Percentiles rank a stretch among this genome's conserved stretches.
These are phyloP conservation scores for Onychomys arenicola DNA, from an alignment of 2,797 vertebrate species.

Conservation along the genomic window DNA sequence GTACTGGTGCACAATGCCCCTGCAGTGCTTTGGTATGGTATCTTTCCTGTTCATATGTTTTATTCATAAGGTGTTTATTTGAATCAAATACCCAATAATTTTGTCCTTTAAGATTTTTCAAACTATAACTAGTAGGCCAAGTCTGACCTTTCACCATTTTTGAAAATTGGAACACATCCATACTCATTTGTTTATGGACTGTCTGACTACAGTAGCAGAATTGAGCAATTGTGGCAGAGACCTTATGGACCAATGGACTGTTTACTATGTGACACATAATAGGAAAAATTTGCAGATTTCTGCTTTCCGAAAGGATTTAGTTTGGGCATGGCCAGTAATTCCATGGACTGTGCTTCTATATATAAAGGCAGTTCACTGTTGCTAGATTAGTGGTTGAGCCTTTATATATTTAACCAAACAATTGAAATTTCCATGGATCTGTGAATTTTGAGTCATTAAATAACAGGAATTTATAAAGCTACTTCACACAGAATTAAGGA, in stretches of 20 bases:
- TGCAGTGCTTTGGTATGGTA: constrained; percentile 37
- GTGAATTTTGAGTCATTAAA: constrained; percentile 47
- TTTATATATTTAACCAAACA: constrained; percentile 30
- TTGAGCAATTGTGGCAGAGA: constrained; percentile 3
- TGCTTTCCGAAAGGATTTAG: constrained; percentile 47
- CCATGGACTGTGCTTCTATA: constrained; percentile 44
- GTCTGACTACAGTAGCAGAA: not conserved
- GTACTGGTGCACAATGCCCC: not conserved
- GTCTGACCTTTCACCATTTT: constrained; percentile 34
- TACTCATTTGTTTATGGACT: constrained; percentile 3
- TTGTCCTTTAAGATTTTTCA: constrained; percentile 30
- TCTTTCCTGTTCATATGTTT: constrained; percentile 62
- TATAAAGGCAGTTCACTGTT: constrained; percentile 5
- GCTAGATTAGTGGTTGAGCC: not conserved
- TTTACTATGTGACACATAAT: not conserved
- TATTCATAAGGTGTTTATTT: constrained; percentile 46
- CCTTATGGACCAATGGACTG: not conserved
- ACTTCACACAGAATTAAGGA: constrained; percentile 39
- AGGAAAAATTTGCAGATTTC: constrained; percentile 10
- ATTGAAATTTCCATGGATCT: constrained; percentile 50
- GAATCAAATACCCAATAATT: constrained; percentile 41
- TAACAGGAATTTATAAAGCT: constrained; percentile 46
- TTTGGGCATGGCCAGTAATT: constrained; percentile 28
- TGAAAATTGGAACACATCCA: not conserved
- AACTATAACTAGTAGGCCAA: not conserved